Conservation (phyloP, 2,888 invertebrate genomes). For the Resseliella maxima region DNA sequence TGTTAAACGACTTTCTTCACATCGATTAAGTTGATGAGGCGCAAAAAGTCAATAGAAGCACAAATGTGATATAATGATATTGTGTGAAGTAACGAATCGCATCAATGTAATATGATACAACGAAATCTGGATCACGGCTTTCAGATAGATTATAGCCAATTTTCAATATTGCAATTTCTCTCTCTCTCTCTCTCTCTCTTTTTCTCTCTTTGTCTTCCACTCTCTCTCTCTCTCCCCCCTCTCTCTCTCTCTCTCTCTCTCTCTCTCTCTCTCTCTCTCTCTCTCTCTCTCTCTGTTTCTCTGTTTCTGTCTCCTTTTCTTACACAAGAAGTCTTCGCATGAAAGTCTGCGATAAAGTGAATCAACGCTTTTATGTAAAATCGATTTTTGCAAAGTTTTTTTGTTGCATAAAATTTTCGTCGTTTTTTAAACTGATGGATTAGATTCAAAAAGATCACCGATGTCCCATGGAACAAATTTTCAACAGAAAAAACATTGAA, state of each 20-base stretch:
- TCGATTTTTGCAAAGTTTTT: not conserved
- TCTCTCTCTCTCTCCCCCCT: not conserved
- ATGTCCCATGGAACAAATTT: not conserved
- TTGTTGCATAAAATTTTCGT: not conserved
- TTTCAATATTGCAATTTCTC: not conserved
- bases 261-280: not conserved
- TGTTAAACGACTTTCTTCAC: not conserved
- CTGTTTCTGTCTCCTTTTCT: not conserved
- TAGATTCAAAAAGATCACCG: not conserved
- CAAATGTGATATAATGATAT: conserved; percentile 8
- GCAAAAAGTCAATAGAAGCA: conserved; percentile 4
- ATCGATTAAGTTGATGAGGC: not conserved
- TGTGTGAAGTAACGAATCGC: not conserved
- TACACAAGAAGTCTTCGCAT: too few species aligned
- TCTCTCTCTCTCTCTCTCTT: not conserved
- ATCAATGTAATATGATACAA: not conserved
- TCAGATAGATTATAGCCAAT: conserved; percentile 8
- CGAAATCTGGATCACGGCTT: not conserved
- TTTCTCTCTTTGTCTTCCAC: not conserved
- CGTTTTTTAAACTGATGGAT: not conserved
- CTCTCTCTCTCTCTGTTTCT: not conserved
- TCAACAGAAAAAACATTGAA: not conserved
- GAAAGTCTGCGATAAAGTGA: not conserved
- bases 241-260: not conserved
- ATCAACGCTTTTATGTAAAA: not conserved